Evolutionary conservation across 2,113 vertebrate species (phyloP).

Genomic region (Mastomys natalensis): DNA sequence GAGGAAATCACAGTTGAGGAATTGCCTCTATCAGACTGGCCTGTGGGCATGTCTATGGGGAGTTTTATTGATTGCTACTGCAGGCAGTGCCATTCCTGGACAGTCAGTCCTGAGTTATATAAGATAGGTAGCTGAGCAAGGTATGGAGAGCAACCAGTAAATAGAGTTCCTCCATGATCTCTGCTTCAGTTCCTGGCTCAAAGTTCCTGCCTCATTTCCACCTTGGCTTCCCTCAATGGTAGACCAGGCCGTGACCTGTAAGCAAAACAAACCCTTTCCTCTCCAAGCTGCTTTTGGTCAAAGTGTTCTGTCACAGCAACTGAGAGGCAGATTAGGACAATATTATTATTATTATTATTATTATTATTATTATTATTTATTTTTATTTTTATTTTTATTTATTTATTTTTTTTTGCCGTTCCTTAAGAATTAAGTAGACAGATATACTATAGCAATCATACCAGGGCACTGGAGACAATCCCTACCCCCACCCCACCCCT

Average conservation of each 20-base stretch:
- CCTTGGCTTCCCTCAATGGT: neutral
- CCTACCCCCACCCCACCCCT: neutral
- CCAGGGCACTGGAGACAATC: neutral
- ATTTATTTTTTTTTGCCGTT: neutral
- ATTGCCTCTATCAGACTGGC: neutral
- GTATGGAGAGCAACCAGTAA: neutral
- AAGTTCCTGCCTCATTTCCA: neutral
- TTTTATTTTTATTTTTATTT: too few relatives aligned
- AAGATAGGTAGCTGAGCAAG: neutral
- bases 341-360: too few relatives aligned
- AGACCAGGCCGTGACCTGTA: neutral
- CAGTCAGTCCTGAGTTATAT: neutral
- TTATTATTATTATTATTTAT: too few relatives aligned
- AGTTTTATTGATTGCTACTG: neutral
- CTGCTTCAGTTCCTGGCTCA: neutral
- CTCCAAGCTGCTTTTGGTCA: neutral
- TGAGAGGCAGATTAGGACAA: neutral
- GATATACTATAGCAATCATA: neutral
- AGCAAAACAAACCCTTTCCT: neutral
- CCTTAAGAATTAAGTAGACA: conserved; percentile 29
- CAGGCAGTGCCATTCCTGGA: neutral
- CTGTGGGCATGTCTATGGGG: neutral
- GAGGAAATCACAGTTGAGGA: neutral
- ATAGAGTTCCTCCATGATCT: neutral
- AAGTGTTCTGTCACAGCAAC: neutral